Percentiles rank a stretch among this genome's conserved stretches.
Conservation (phyloP, 2,888 invertebrate species). For the Noctua fimbriata region DNA sequence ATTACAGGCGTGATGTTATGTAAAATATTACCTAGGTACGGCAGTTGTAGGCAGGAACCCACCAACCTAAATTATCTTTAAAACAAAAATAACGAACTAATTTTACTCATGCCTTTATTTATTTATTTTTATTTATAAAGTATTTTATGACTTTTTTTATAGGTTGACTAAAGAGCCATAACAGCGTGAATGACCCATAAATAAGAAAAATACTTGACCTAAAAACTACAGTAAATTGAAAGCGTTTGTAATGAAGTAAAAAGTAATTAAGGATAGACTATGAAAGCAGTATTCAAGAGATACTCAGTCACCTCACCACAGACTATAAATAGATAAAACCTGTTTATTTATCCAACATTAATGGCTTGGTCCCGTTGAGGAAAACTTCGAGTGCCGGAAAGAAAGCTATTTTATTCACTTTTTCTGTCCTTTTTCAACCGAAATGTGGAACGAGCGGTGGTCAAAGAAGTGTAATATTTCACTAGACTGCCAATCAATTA, state of each 20-base stretch:
- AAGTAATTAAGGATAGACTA: conserved; percentile 44
- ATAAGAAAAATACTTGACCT: conserved; percentile 20
- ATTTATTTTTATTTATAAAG: too few relatives aligned
- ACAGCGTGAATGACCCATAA: background rate
- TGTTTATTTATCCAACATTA: conserved; percentile 64
- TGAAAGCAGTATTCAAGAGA: conserved; percentile 44
- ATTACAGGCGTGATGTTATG: too few relatives aligned
- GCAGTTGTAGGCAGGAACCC: background rate
- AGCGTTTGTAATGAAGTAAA: conserved; percentile 38
- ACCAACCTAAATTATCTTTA: background rate
- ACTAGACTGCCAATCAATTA: conserved; percentile 65
- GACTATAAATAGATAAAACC: conserved; percentile 54
- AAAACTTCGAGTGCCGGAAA: conserved; percentile 54
- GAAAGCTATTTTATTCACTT: conserved; percentile 51
- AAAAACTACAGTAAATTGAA: conserved; percentile 24
- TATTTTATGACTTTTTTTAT: too few relatives aligned
- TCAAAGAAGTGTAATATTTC: conserved; percentile 68
- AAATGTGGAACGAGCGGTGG: conserved; percentile 59
- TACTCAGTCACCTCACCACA: conserved; percentile 27
- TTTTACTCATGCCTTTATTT: background rate
- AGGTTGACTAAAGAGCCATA: background rate
- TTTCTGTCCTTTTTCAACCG: conserved; percentile 59
- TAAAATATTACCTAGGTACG: background rate
- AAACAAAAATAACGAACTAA: background rate
- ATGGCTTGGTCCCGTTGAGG: conserved; percentile 53